Conservation (phyloP, 2,888 invertebrate species). For the Drosophila villosipedis region DNA sequence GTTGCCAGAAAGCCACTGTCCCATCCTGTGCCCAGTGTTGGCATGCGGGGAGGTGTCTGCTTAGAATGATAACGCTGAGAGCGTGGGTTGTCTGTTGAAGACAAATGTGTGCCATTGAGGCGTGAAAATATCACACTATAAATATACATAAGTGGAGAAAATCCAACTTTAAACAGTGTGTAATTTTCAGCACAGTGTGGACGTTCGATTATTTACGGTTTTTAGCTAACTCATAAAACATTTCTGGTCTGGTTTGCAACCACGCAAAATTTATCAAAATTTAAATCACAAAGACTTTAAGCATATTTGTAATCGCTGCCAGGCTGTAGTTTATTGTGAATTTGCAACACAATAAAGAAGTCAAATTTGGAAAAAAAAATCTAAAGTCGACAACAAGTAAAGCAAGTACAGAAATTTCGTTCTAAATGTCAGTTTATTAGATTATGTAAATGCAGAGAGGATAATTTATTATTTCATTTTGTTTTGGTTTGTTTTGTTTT, state of each 20-base stretch:
- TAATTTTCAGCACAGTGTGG: constrained; percentile 55
- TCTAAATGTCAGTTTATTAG: constrained; percentile 22
- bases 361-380: neutral
- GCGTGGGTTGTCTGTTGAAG: constrained; percentile 37
- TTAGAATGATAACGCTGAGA: constrained; percentile 72
- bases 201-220: constrained; percentile 66
- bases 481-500: neutral
- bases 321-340: neutral
- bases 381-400: constrained; percentile 3
- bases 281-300: constrained; percentile 18
- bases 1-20: constrained; percentile 35
- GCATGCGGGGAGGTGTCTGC: constrained; percentile 57
- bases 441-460: constrained; percentile 10
- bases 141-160: constrained; percentile 63
- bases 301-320: neutral
- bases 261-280: constrained; percentile 12
- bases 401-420: constrained; percentile 5
- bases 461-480: neutral
- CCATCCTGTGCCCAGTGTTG: constrained; percentile 27
- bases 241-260: neutral
- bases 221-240: constrained; percentile 9
- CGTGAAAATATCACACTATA: constrained; percentile 79
- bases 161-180: constrained; percentile 57
- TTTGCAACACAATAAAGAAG: neutral
- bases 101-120: constrained; percentile 78